Conservation (phyloP, 1,140 invertebrate genomes). For the Trachymyrmex cornetzi region DNA sequence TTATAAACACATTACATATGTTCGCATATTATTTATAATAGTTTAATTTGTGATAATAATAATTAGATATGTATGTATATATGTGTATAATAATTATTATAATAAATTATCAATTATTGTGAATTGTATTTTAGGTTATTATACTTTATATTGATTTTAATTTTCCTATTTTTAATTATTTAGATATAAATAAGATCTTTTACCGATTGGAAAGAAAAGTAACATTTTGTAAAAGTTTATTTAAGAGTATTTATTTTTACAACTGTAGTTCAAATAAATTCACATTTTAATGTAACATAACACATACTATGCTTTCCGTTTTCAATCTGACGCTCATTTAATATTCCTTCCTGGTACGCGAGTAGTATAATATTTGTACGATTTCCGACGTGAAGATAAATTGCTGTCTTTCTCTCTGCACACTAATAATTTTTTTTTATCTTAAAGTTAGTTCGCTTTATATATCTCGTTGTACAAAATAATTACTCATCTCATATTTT, state of each 20-base stretch:
- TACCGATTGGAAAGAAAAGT: not conserved
- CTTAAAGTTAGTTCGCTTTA: not conserved
- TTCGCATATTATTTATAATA: not conserved
- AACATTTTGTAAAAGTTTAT: not conserved
- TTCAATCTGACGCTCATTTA: conserved; percentile 13
- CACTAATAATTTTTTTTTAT: not conserved
- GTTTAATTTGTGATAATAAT: conserved; percentile 1
- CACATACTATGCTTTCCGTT: not conserved
- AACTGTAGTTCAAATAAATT: conserved; percentile 3
- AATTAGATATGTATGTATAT: not conserved
- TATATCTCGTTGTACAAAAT: not conserved
- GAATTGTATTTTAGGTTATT: not conserved
- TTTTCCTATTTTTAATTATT: not conserved
- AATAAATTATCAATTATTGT: not conserved
- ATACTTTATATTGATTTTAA: not conserved
- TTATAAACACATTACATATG: not conserved
- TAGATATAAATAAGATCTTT: not conserved
- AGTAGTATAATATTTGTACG: conserved; percentile 1
- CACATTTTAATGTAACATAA: not conserved
- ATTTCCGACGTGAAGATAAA: conserved; percentile 36
- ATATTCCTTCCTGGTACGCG: conserved; percentile 18
- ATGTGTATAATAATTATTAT: not conserved
- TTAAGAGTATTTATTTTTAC: not conserved
- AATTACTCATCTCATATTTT: not conserved
- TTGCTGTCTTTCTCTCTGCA: not conserved